These are phyloP conservation scores for Limnephilus marmoratus DNA, from an alignment of 2,888 invertebrate genomes.

Conservation along the genomic window DNA sequence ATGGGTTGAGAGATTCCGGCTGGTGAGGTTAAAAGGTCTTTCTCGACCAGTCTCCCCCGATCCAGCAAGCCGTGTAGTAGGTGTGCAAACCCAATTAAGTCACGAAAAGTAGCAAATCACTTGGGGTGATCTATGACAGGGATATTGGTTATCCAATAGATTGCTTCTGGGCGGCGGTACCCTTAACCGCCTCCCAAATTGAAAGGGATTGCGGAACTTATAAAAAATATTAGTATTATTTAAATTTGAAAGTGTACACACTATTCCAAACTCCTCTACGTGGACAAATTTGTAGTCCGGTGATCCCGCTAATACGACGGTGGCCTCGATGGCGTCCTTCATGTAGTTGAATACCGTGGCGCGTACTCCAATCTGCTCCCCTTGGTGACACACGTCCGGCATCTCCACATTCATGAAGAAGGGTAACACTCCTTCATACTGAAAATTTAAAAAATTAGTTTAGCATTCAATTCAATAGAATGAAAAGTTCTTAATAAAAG, in stretches of 20 bases:
- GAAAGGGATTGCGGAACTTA: neutral
- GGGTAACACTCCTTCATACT: conserved; percentile 93
- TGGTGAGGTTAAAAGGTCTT: too few relatives aligned
- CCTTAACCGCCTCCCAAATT: too few relatives aligned
- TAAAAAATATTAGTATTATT: neutral
- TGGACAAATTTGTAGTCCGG: conserved; percentile 94
- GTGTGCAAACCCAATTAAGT: too few relatives aligned
- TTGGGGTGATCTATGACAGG: too few relatives aligned
- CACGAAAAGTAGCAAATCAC: too few relatives aligned
- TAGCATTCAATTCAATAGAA: too few relatives aligned
- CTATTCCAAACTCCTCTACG: conserved; percentile 92
- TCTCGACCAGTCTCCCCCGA: too few relatives aligned
- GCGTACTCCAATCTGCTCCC: conserved; percentile 95
- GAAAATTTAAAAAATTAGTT: conserved; percentile 65
- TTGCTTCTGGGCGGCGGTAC: too few relatives aligned
- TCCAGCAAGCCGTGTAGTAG: too few relatives aligned
- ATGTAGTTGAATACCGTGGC: conserved; percentile 97
- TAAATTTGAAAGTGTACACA: conserved; percentile 70
- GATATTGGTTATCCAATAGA: neutral
- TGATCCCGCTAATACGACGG: conserved; percentile 91
- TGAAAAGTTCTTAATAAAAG: too few relatives aligned
- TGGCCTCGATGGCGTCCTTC: conserved; percentile 88
- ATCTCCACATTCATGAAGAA: conserved; percentile 98
- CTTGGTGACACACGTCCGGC: conserved; percentile 88
- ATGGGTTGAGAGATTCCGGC: too few relatives aligned